Base-by-base conservation (phyloP, 2,888 invertebrate genomes). In the Drosophila meridiana region DNA sequence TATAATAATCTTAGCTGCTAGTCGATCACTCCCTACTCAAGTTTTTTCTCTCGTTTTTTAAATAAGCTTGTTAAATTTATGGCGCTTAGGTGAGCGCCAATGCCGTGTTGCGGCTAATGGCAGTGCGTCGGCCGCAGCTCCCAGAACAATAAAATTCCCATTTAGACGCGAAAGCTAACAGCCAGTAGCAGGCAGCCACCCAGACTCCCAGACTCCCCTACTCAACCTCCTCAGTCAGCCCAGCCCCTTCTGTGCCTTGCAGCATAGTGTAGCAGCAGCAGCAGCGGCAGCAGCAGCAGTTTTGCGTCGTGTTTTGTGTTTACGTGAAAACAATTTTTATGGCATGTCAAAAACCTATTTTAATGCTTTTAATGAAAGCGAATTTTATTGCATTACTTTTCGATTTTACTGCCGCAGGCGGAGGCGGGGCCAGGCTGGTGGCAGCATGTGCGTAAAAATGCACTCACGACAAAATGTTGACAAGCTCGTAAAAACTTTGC, bases 301-400 rank as follows among this genome's bases (percentile, higher is more conserved):
- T 85, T 88, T 76, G 56, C 43, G 8, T 47, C 61, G 56, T 76
- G 69, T 72, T 69, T 71, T 79, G 79, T 72, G 88, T 80, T 87
- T 77, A 87, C 82, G 89, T 87, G 88, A 61, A 90, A 90, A 87
- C 81, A 87, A 87, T 90, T 88, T 90, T 90, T 90, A 90, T 90
- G 80, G 90, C 90, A 88, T 91, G 91, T 91, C 90, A 89, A 90
- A 86, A 90, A 83, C 82, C 78, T 78, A 89, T 91, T 92, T 87
- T 92, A 92, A 89, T 89, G 91, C 83, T 87, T 90, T 91, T 91
- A 84, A 90, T 88, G 92, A 91, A 89, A 87, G 89, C 89, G 84
- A 90, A 90, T 90, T 87, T 87, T 87, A 87, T 90, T 91, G 83
- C 82, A 84, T 82, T 86, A 84, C 91, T 90, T 91, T 90, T 84